Evolutionary conservation across 2,797 vertebrate species (phyloP).

Genomic region (Clamator glandarius): DNA sequence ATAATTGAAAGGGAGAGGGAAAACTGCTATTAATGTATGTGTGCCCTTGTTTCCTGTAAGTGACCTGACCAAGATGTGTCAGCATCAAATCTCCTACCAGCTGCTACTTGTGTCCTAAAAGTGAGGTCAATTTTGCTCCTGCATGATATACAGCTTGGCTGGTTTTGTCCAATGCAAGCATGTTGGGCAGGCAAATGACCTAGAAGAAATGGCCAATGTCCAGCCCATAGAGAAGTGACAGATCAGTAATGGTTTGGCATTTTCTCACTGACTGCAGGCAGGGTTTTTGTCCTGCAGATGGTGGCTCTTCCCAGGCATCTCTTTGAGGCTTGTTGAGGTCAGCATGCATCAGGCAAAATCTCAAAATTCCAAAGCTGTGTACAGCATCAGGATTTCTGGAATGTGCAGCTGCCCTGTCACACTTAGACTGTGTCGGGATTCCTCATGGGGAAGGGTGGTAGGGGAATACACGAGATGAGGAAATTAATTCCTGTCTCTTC

Average conservation of each 20-base stretch:
- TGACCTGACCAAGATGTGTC: neutral
- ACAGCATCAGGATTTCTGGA: neutral
- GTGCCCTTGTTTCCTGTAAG: neutral
- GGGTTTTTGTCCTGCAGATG: neutral
- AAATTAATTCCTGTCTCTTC: neutral
- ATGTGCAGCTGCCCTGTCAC: constrained; percentile 38
- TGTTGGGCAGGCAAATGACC: neutral
- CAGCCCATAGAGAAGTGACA: neutral
- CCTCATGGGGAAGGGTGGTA: neutral
- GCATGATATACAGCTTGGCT: neutral
- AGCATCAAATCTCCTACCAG: neutral
- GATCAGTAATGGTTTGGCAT: neutral
- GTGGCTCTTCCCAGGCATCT: neutral
- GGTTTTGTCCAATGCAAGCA: neutral
- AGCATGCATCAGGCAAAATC: neutral
- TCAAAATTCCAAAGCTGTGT: neutral
- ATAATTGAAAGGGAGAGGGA: neutral
- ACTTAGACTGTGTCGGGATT: neutral
- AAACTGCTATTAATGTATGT: neutral
- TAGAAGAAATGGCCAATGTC: neutral
- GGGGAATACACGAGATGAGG: neutral
- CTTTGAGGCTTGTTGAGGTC: neutral
- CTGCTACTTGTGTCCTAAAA: neutral
- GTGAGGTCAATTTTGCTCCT: neutral
- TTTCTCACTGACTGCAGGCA: neutral